Evolutionary conservation across 2,888 invertebrate species (phyloP), one percentile per base, ranked within the genome.

Genomic region (Rhamphomyia laevipes): DNA sequence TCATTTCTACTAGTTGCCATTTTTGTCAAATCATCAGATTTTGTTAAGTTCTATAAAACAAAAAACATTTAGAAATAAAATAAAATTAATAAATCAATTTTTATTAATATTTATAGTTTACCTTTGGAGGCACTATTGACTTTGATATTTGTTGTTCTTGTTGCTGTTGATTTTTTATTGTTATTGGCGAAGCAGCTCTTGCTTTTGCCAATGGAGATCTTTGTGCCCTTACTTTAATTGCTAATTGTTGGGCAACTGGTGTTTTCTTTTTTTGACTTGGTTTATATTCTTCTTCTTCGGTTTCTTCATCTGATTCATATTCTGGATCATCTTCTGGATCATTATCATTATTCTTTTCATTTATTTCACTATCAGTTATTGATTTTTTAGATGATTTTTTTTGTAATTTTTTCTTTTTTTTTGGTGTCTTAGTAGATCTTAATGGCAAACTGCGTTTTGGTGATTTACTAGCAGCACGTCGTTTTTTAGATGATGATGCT

Each of bases 201-300:
- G 62, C 62, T 50, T 57, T 63, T 48, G 63, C 63, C 51, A 63
- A 55, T 23, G 61, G 63, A 45, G 62, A 63, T 50, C 63, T 56
- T 56, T 62, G 63, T 52, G 58, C 61, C 43, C 61, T 57, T 38
- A 45, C 33, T 45, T 45, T 55, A 21, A 45, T n/a, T n/a, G n/a
- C 45, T 33, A 50, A 46, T 31, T 30, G 30, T 42, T 15, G 11
- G 21, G n/a, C 10, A 31, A 53, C 50, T 16, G 56, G 42, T 27
- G 43, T 41, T 12, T 47, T 49, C 31, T 56, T 58, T 51, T 62
- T 62, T 49, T 58, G 61, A 50, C 57, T 63, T 43, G 62, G 63
- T 51, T 62, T 63, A 51, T 63, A 62, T 54, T 63, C 35, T 17
- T 50, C 30, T 15, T 35, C 27, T 37, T 45, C 23, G 16, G 35